phyloP scores from a whole-genome alignment of 2,888 invertebrate genomes.

The Hirtodrosophila cameraria region DNA sequence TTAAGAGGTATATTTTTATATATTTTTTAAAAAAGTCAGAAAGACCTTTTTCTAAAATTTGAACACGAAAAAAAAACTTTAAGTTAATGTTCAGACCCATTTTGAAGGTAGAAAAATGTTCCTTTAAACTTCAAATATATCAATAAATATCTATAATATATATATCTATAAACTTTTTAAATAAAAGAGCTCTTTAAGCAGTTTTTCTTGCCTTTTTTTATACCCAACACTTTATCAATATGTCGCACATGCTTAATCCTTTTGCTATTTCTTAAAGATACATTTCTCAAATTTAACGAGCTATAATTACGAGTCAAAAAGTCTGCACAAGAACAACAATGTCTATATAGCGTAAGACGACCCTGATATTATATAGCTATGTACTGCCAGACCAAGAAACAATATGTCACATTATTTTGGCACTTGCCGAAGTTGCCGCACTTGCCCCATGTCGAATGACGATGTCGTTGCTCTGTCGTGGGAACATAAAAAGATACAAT shows the following conservation, averaged over 20 bases:
- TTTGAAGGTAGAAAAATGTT: too few species aligned
- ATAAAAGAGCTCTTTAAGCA: neutral
- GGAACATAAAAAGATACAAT: slow-evolving; percentile 4
- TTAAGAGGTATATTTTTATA: too few species aligned
- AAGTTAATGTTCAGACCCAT: too few species aligned
- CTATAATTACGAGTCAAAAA: slow-evolving; percentile 43
- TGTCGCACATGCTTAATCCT: slow-evolving; percentile 16
- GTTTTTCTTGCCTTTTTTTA: neutral
- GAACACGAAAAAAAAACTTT: too few species aligned
- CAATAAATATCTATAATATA: too few species aligned
- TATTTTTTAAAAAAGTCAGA: too few species aligned
- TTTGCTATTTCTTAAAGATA: slow-evolving; percentile 6
- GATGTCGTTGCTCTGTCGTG: slow-evolving; percentile 48
- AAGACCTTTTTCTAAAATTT: too few species aligned
- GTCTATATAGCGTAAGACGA: slow-evolving; percentile 47
- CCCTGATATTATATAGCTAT: slow-evolving; percentile 62
- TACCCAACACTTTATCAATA: too few species aligned
- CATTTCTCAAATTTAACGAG: slow-evolving; percentile 55
- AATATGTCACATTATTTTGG: slow-evolving; percentile 65
- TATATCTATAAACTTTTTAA: too few species aligned
- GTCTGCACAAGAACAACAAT: neutral
- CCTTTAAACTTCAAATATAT: too few species aligned
- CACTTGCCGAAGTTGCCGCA: too few species aligned
- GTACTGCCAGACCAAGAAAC: slow-evolving; percentile 27
- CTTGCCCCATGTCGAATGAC: slow-evolving; percentile 1